phyloP scores from a whole-genome alignment of 2,888 invertebrate species.

The Polylopha cassiicola region DNA sequence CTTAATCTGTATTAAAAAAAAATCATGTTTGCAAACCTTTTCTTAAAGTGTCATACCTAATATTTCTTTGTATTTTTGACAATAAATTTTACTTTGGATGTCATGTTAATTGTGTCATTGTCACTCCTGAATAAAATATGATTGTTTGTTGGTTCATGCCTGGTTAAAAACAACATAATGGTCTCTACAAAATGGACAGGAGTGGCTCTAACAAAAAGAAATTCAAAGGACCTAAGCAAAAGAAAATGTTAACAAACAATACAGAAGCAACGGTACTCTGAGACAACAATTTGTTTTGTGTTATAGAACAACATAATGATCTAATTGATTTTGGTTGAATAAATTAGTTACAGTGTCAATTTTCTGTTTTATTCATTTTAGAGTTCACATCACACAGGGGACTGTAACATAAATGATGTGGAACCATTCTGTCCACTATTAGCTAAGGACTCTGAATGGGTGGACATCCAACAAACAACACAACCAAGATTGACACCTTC shows the following conservation, averaged over 20 bases:
- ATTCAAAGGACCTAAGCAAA: slow-evolving; percentile 52
- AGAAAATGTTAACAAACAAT: slow-evolving; percentile 40
- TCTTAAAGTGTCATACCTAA: too few relatives aligned
- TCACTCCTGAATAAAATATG: too few relatives aligned
- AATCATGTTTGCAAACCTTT: too few relatives aligned
- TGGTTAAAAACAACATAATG: slow-evolving; percentile 31
- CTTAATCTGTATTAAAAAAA: too few relatives aligned
- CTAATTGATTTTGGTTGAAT: neutral
- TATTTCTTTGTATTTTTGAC: too few relatives aligned
- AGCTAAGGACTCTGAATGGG: slow-evolving; percentile 73
- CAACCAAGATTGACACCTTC: slow-evolving; percentile 27
- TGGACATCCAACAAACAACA: slow-evolving; percentile 50
- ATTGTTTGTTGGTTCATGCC: neutral
- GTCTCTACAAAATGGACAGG: slow-evolving; percentile 45
- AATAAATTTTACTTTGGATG: too few relatives aligned
- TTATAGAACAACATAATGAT: neutral
- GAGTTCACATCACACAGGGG: slow-evolving; percentile 31
- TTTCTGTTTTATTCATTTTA: slow-evolving; percentile 23
- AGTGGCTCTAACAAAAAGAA: slow-evolving; percentile 38
- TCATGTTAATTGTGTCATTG: too few relatives aligned
- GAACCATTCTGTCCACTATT: slow-evolving; percentile 50
- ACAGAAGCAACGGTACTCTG: slow-evolving; percentile 46
- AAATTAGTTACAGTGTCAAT: neutral
- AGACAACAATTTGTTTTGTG: neutral
- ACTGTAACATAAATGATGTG: slow-evolving; percentile 26